Percentiles rank a stretch among this genome's conserved stretches.
Conservation (phyloP, 2,888 invertebrate genomes). For the Hypena proboscidalis region DNA sequence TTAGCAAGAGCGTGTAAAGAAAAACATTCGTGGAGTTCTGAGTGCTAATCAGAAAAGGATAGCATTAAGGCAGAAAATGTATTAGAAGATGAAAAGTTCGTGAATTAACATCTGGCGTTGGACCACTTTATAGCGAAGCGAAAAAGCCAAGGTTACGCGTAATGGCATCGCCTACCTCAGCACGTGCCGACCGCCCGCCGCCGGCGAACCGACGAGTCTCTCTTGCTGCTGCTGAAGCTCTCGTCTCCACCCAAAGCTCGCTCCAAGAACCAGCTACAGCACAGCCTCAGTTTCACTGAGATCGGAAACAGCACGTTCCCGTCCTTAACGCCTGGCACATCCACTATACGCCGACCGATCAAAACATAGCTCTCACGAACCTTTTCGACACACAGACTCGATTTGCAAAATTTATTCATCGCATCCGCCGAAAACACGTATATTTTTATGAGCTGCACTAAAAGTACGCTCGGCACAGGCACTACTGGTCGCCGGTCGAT, state of each 20-base stretch:
- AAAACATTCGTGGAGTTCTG: conserved; percentile 27
- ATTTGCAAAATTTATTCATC: conserved; percentile 85
- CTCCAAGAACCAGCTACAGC: conserved; percentile 48
- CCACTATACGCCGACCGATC: conserved; percentile 76
- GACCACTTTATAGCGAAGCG: conserved; percentile 47
- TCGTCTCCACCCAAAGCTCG: conserved; percentile 45
- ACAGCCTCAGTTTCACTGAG: conserved; percentile 63
- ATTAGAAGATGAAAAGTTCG: conserved; percentile 22
- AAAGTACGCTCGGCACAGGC: conserved; percentile 62
- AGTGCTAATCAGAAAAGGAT: conserved; percentile 36
- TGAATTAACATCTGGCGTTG: conserved; percentile 33
- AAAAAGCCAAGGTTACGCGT: conserved; percentile 61
- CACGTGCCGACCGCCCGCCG: conserved; percentile 61
- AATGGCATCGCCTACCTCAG: conserved; percentile 66
- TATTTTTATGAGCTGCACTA: conserved; percentile 75
- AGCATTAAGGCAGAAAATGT: conserved; percentile 24
- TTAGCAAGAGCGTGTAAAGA: conserved; percentile 33
- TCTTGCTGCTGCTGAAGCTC: conserved; percentile 43
- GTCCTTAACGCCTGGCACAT: conserved; percentile 75
- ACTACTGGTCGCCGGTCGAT: conserved; percentile 45
- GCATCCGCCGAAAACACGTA: conserved; percentile 82
- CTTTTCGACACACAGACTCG: conserved; percentile 82
- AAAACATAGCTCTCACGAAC: conserved; percentile 81
- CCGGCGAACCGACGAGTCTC: conserved; percentile 50
- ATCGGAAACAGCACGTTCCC: conserved; percentile 61